Percentiles rank a stretch among this genome's conserved stretches.
These are phyloP conservation scores for Drosophila monieri DNA, from an alignment of 2,888 invertebrate genomes.

Conservation along the genomic window DNA sequence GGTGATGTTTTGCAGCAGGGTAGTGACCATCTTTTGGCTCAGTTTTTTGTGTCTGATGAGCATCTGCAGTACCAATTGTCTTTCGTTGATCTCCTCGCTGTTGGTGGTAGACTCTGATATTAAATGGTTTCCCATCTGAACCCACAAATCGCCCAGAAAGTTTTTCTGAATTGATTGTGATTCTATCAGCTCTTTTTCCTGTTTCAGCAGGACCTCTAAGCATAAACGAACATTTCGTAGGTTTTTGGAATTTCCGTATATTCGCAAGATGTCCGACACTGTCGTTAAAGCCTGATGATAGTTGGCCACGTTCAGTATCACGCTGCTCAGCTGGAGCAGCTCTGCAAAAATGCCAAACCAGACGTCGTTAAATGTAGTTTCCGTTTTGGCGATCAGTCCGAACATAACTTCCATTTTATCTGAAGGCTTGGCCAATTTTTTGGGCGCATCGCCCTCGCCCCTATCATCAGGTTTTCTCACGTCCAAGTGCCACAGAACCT, in stretches of 20 bases:
- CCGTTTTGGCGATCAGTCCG: conserved; percentile 51
- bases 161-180: conserved; percentile 36
- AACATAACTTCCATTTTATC: conserved; percentile 73
- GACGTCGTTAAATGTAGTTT: conserved; percentile 69
- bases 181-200: conserved; percentile 54
- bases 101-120: conserved; percentile 68
- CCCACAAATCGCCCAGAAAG: conserved; percentile 60
- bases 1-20: conserved; percentile 69
- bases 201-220: conserved; percentile 58
- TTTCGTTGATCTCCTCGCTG: conserved; percentile 69
- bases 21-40: conserved; percentile 49
- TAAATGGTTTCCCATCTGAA: conserved; percentile 64
- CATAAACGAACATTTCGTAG: conserved; percentile 68
- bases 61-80: conserved; percentile 73
- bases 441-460: conserved; percentile 2
- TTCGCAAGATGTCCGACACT: conserved; percentile 54
- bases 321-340: conserved; percentile 61
- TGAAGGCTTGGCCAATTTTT: conserved; percentile 61
- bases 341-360: conserved; percentile 80
- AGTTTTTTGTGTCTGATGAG: conserved; percentile 71
- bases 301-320: conserved; percentile 72
- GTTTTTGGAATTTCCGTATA: conserved; percentile 65
- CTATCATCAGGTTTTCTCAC: neutral
- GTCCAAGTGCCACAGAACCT: conserved; percentile 74
- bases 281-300: conserved; percentile 63